Conservation (phyloP, 2,797 vertebrate genomes). For the Podarcis siculus region DNA sequence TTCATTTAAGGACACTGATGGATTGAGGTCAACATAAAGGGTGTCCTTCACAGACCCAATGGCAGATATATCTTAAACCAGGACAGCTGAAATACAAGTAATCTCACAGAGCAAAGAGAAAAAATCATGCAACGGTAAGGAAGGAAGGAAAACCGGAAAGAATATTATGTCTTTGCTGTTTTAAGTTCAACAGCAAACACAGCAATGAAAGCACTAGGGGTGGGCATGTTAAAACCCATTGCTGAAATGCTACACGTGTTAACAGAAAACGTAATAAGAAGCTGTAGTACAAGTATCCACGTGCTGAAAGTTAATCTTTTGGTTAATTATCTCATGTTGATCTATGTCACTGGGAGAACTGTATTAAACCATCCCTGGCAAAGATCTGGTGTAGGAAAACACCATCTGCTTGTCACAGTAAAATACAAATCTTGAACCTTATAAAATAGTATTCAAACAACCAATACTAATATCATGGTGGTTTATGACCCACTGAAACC, state of each 20-base stretch:
- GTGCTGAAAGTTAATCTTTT: conserved; percentile 34
- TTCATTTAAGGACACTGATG: neutral
- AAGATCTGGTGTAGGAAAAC: conserved; percentile 24
- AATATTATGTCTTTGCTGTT: neutral
- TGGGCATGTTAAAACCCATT: neutral
- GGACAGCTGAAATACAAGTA: neutral
- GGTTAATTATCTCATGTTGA: conserved; percentile 20
- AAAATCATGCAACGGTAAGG: neutral
- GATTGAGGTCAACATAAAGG: neutral
- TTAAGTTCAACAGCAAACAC: rapidly evolving
- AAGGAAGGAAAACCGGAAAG: conserved; percentile 15
- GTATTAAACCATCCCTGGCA: conserved; percentile 35
- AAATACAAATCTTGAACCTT: neutral
- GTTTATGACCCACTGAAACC: conserved; percentile 9
- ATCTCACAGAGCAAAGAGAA: neutral
- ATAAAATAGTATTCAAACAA: conserved; percentile 19
- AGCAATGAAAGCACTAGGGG: neutral
- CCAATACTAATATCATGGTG: neutral
- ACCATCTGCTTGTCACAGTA: neutral
- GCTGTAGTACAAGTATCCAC: neutral
- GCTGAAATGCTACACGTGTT: neutral
- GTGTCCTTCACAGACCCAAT: neutral
- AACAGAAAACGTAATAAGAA: conserved; percentile 14
- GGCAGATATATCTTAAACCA: neutral
- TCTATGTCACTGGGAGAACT: neutral